Evolutionary conservation across 2,888 invertebrate genomes (phyloP), one percentile per base, ranked within the genome.

Genomic region (Drosophila merina): DNA sequence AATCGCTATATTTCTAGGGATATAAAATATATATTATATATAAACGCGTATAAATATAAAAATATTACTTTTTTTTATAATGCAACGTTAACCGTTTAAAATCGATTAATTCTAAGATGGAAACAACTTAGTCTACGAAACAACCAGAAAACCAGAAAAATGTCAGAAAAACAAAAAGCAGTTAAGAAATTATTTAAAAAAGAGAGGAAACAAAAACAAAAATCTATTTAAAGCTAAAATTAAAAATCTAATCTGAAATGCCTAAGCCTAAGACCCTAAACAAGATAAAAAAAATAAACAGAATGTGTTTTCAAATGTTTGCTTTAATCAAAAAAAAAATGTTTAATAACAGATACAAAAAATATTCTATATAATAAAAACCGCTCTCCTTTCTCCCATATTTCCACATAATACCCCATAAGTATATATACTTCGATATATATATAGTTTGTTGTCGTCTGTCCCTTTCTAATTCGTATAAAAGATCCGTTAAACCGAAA

Each of bases 1-100:
- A 63, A 63, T 51, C 51, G 47, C 70, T 70, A 69, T 42, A 36
- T 9, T 33, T 42, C n/a, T 71, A 70, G 66, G 40, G 28, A 70
- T 26, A 69, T 31, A 48, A 33, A 25, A 10, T 51, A 67, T 51
- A 67, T 25, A 57, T 8, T 20, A 49, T 38, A 59, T 50, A 50
- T 30, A 58, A 20, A 45, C 44, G 42, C 25, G 58, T 28, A 68
- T 40, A 45, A 48, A 62, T 42, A 56, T 8, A 57, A 54, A 55
- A 63, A 36, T 25, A 59, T 57, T 40, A 57, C 48, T n/a, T 36
- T n/a, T 36, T 63, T 63, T 63, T 63, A 51, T 64, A 62, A 67
- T 45, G 44, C 68, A 36, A 33, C 44, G 69, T 63, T 52, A 44
- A 63, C 3, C 52, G 68, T 63, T 68, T 52, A 68, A 48, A 50